A percentile compares a stretch with the other conserved stretches of the same genome.
Conservation (phyloP, 2,797 vertebrate species). For the Hybognathus amarus region DNA sequence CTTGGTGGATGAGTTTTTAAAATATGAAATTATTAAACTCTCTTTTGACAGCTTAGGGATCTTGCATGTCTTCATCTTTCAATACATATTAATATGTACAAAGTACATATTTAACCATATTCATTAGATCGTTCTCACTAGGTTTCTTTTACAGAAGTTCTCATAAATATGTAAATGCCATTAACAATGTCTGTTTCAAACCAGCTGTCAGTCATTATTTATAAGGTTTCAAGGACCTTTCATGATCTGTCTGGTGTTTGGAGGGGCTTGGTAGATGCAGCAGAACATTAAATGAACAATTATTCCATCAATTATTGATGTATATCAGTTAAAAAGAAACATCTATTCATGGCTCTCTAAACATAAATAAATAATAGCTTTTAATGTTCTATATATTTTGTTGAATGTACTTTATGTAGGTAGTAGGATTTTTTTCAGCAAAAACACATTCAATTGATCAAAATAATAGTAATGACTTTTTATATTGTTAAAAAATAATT, state of each 20-base stretch:
- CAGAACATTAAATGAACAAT: background rate
- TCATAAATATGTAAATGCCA: background rate
- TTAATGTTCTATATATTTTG: background rate
- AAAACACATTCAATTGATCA: background rate
- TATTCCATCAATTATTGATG: background rate
- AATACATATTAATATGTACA: background rate
- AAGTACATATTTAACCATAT: conserved; percentile 5
- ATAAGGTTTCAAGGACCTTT: background rate
- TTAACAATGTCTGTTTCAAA: background rate
- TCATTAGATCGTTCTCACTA: background rate
- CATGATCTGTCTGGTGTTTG: background rate
- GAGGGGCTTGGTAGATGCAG: background rate
- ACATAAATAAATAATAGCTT: background rate
- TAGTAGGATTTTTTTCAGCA: too few relatives aligned
- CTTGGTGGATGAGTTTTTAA: background rate
- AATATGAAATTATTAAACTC: background rate
- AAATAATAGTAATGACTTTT: background rate
- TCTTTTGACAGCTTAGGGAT: background rate
- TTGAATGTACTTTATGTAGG: background rate
- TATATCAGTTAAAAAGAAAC: background rate
- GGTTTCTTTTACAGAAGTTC: background rate
- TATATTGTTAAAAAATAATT: background rate
- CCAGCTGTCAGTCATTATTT: conserved; percentile 1
- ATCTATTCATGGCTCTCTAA: background rate
- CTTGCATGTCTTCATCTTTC: background rate